Evolutionary conservation across 2,113 vertebrate species (phyloP).

Genomic region (Microcebus jonahi): DNA sequence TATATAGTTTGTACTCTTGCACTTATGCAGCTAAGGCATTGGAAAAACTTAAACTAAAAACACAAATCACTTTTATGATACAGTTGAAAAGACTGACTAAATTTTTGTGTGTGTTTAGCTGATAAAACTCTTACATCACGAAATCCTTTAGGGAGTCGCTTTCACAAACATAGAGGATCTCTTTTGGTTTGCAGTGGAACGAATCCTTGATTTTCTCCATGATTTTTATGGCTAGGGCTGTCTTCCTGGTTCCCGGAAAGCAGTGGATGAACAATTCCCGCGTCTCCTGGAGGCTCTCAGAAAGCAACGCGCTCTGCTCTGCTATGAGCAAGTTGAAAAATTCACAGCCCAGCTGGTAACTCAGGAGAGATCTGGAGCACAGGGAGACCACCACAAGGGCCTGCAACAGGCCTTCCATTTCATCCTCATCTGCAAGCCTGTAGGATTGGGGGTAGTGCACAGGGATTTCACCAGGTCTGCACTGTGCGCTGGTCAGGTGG

Average conservation of each 20-base stretch:
- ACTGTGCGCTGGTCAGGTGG: background rate
- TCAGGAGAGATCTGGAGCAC: slow-evolving; percentile 74
- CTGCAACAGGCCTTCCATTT: slow-evolving; percentile 67
- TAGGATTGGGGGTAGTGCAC: slow-evolving; percentile 75
- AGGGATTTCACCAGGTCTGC: background rate
- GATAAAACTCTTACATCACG: slow-evolving; percentile 77
- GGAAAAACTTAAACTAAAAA: background rate
- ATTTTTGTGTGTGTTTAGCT: background rate
- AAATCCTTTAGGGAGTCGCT: slow-evolving; percentile 74
- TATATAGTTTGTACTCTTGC: background rate
- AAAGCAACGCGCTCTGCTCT: slow-evolving; percentile 79
- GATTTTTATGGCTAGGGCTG: slow-evolving; percentile 78
- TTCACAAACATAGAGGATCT: slow-evolving; percentile 86
- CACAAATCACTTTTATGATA: background rate
- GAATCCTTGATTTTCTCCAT: slow-evolving; percentile 79
- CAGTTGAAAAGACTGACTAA: background rate
- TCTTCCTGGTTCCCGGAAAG: slow-evolving; percentile 85
- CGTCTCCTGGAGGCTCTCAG: slow-evolving; percentile 72
- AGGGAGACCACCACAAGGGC: slow-evolving; percentile 69
- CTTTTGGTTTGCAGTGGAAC: slow-evolving; percentile 65
- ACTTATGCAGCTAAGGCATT: background rate
- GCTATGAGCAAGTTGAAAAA: slow-evolving; percentile 77
- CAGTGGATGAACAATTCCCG: slow-evolving; percentile 83
- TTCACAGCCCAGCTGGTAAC: slow-evolving; percentile 77
- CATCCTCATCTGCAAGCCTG: background rate